phyloP scores from a whole-genome alignment of 2,888 invertebrate genomes.

The Esperia sulphurella region DNA sequence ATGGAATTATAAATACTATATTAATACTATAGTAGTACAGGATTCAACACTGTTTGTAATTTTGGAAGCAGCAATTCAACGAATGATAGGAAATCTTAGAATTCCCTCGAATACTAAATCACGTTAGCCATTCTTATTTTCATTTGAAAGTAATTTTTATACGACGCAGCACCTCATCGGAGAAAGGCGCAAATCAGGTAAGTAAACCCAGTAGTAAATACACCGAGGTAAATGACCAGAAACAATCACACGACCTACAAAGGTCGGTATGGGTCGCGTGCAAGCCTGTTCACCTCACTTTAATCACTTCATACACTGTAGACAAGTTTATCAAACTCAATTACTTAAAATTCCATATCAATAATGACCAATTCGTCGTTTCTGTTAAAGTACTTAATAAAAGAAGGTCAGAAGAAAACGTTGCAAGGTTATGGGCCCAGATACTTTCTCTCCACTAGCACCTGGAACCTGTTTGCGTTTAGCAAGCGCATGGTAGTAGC shows the following conservation, averaged over 20 bases:
- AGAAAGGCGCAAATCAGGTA: too few species aligned
- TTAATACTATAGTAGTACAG: too few species aligned
- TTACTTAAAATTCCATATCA: neutral
- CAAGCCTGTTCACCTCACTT: conserved; percentile 1
- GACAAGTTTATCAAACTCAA: conserved; percentile 1
- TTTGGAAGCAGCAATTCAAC: too few species aligned
- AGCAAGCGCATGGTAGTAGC: conserved; percentile 12
- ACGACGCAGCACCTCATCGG: too few species aligned
- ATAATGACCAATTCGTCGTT: neutral
- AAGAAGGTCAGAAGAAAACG: conserved; percentile 6
- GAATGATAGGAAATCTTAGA: too few species aligned
- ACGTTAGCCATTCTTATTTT: too few species aligned
- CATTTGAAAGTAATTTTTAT: too few species aligned
- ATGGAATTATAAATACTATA: too few species aligned
- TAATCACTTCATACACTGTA: neutral
- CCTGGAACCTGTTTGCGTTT: conserved; percentile 31
- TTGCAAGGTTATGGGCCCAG: conserved; percentile 6
- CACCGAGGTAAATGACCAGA: conserved; percentile 31
- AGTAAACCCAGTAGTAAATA: neutral
- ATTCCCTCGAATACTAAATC: too few species aligned
- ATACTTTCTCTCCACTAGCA: conserved; percentile 30
- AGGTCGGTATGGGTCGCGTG: conserved; percentile 34
- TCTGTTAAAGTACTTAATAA: neutral
- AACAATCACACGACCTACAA: conserved; percentile 39
- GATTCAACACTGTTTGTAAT: too few species aligned